Evolutionary conservation across 1,140 invertebrate genomes (phyloP).

Genomic region (Drosophila leontia): DNA sequence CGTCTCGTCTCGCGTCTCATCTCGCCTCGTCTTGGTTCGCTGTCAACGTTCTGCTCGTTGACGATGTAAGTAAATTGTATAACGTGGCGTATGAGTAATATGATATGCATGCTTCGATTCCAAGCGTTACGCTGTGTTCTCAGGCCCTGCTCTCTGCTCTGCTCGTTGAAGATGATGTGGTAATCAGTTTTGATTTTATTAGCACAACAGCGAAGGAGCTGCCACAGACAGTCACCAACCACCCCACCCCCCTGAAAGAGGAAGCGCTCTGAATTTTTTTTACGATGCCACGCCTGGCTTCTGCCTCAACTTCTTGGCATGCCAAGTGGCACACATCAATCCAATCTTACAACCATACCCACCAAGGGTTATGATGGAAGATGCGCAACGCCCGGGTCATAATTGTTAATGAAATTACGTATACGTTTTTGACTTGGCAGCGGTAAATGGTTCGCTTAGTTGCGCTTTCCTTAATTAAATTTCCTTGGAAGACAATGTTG

Average conservation of each 20-base stretch:
- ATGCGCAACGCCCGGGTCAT: slow-evolving; percentile 34
- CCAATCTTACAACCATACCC: slow-evolving; percentile 13
- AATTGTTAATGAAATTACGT: slow-evolving; percentile 63
- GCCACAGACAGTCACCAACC: slow-evolving; percentile 32
- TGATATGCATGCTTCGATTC: slow-evolving; percentile 81
- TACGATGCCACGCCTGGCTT: slow-evolving; percentile 19
- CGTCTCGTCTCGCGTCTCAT: slow-evolving; percentile 11
- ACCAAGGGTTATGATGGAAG: slow-evolving; percentile 24
- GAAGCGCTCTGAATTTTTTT: slow-evolving; percentile 54
- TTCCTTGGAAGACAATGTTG: slow-evolving; percentile 28
- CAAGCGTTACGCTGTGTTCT: slow-evolving; percentile 38
- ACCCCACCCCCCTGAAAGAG: slow-evolving; percentile 48
- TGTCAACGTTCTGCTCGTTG: slow-evolving; percentile 72
- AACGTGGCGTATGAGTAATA: slow-evolving; percentile 82
- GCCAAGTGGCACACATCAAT: slow-evolving; percentile 52
- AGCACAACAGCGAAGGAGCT: slow-evolving; percentile 57
- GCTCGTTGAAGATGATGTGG: slow-evolving; percentile 76
- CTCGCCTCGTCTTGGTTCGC: slow-evolving; percentile 27
- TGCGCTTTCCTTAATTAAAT: slow-evolving; percentile 50
- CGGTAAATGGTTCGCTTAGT: slow-evolving; percentile 52
- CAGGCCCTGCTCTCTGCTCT: neutral
- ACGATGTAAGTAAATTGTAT: slow-evolving; percentile 80
- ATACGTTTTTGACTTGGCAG: slow-evolving; percentile 48
- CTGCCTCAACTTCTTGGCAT: slow-evolving; percentile 21
- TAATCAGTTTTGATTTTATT: slow-evolving; percentile 83